A percentile compares a stretch with the other conserved stretches of the same genome.
These are phyloP conservation scores for Otolemur crassicaudatus DNA, from an alignment of 2,797 vertebrate genomes.

Conservation along the genomic window DNA sequence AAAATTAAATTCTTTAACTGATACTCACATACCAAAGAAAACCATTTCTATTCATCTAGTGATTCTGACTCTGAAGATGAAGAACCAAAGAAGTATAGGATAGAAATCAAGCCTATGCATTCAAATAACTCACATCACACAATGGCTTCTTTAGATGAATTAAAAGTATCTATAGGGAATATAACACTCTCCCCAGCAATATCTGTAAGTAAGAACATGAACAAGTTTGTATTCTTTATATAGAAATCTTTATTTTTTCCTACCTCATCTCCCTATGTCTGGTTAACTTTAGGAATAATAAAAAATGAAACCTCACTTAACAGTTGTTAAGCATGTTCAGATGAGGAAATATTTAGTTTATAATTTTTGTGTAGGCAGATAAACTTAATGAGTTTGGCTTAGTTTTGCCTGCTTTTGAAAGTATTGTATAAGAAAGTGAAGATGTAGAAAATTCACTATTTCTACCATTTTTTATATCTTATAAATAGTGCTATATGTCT, in stretches of 20 bases:
- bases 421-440: constrained; percentile 21
- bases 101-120: constrained; percentile 97
- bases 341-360: constrained; percentile 12
- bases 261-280: neutral
- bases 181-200: constrained; percentile 95
- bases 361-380: constrained; percentile 39
- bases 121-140: constrained; percentile 93
- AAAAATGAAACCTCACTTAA: constrained; percentile 8
- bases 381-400: constrained; percentile 17
- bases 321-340: neutral
- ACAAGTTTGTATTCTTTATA: neutral
- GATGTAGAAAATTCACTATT: constrained; percentile 41
- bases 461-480: constrained; percentile 1
- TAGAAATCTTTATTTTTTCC: neutral
- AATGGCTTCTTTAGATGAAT: constrained; percentile 95
- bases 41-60: constrained; percentile 97
- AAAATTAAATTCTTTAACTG: constrained; percentile 86
- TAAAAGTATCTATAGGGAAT: constrained; percentile 97
- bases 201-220: constrained; percentile 89
- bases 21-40: constrained; percentile 97
- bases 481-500: neutral
- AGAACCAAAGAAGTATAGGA: constrained; percentile 95
- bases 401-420: constrained; percentile 49
- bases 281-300: constrained; percentile 12
- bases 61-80: constrained; percentile 97